Percentiles rank a stretch among this genome's conserved stretches.
These are phyloP conservation scores for Penaeus chinensis DNA, from an alignment of 1,140 invertebrate species.

Conservation along the genomic window DNA sequence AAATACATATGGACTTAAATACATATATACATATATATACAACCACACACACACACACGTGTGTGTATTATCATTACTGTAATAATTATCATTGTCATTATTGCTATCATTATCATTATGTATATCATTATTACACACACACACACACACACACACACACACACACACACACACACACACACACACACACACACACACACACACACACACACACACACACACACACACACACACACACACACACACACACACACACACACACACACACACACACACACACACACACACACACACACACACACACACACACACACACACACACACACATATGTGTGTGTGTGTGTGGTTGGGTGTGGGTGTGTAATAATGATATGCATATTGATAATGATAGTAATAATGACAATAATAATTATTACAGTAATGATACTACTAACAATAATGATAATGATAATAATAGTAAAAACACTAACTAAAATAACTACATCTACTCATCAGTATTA, in stretches of 20 bases:
- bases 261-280: neutral
- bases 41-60: neutral
- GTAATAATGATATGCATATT: neutral
- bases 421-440: no score
- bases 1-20: no score
- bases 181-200: slow-evolving; percentile 4
- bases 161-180: slow-evolving; percentile 12
- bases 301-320: no score
- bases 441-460: no score
- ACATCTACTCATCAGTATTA: no score
- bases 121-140: no score
- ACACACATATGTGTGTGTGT: no score
- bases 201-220: slow-evolving; percentile 4
- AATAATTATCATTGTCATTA: no score
- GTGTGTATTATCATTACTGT: no score
- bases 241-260: neutral
- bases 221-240: neutral
- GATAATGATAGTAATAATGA: neutral
- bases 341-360: neutral
- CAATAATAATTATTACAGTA: neutral
- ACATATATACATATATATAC: neutral
- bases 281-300: no score
- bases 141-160: slow-evolving; percentile 2
- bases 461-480: no score
- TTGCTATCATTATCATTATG: no score